phyloP scores from a whole-genome alignment of 1,140 invertebrate species.

The Musca domestica region DNA sequence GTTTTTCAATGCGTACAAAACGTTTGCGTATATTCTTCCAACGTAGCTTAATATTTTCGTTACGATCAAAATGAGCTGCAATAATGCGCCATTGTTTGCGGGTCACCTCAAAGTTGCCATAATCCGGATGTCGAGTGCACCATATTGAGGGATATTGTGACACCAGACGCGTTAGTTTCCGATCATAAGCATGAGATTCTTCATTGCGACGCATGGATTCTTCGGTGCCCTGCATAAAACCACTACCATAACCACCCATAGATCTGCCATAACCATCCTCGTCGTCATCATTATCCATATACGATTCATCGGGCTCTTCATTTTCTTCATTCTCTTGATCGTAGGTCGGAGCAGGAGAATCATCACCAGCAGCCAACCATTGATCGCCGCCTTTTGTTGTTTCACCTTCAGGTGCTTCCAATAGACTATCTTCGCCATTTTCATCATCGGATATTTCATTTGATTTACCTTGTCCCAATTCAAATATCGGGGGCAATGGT shows the following conservation, averaged over 20 bases:
- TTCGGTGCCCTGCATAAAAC: slow-evolving; percentile 31
- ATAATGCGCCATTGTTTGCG: slow-evolving; percentile 48
- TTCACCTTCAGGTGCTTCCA: slow-evolving; percentile 6
- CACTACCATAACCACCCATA: slow-evolving; percentile 28
- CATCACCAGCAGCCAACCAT: slow-evolving; percentile 4
- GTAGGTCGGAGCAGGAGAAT: not conserved
- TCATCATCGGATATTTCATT: slow-evolving; percentile 38
- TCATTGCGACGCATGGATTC: slow-evolving; percentile 46
- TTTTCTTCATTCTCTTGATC: slow-evolving; percentile 34
- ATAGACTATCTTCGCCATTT: slow-evolving; percentile 38
- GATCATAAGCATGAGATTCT: slow-evolving; percentile 46
- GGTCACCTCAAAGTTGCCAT: slow-evolving; percentile 46
- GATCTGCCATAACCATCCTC: slow-evolving; percentile 26
- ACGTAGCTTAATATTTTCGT: slow-evolving; percentile 44
- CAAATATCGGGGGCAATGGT: slow-evolving; percentile 40
- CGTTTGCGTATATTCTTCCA: slow-evolving; percentile 50
- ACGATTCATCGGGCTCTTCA: slow-evolving; percentile 13
- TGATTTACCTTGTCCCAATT: slow-evolving; percentile 31
- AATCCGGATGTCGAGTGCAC: slow-evolving; percentile 47
- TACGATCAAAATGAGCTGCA: slow-evolving; percentile 42
- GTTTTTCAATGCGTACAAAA: slow-evolving; percentile 44
- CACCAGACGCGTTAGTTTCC: slow-evolving; percentile 41
- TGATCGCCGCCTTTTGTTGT: not conserved
- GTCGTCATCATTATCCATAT: slow-evolving; percentile 27
- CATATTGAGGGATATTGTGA: slow-evolving; percentile 48